A percentile compares a stretch with the other conserved stretches of the same genome.
phyloP scores from a whole-genome alignment of 2,888 invertebrate genomes.

The Protonemura montana region DNA sequence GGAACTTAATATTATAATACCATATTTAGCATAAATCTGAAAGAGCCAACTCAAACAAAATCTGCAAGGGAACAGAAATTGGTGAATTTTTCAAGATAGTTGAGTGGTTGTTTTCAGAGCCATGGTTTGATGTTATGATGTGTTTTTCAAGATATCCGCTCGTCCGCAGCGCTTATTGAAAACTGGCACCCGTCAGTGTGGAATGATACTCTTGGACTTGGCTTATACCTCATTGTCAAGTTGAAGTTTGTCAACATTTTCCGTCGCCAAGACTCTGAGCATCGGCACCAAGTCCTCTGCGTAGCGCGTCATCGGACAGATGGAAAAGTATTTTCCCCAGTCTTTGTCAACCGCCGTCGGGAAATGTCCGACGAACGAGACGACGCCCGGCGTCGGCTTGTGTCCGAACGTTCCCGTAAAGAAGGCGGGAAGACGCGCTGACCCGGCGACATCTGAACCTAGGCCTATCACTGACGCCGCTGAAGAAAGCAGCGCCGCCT shows the following conservation, averaged over 20 bases:
- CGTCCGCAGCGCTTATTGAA: no score
- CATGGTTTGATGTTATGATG: no score
- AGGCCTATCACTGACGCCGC: slow-evolving; percentile 81
- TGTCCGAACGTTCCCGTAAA: slow-evolving; percentile 90
- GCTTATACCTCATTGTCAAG: slow-evolving; percentile 64
- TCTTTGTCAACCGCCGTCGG: slow-evolving; percentile 67
- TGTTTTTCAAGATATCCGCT: no score
- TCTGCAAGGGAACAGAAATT: no score
- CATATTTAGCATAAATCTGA: no score
- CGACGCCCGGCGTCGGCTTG: slow-evolving; percentile 71
- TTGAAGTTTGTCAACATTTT: slow-evolving; percentile 58
- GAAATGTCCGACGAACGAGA: slow-evolving; percentile 60
- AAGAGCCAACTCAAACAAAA: no score
- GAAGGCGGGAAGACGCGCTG: slow-evolving; percentile 84
- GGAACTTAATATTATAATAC: no score
- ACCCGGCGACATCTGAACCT: slow-evolving; percentile 88
- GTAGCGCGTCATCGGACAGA: slow-evolving; percentile 88
- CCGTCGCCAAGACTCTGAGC: slow-evolving; percentile 72
- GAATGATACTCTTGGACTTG: neutral
- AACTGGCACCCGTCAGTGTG: no score
- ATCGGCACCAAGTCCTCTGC: slow-evolving; percentile 82
- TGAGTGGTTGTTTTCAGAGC: no score
- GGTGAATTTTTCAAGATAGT: no score
- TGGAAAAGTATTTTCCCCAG: slow-evolving; percentile 63
- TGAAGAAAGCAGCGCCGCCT: slow-evolving; percentile 76